Conservation (phyloP, 2,797 vertebrate genomes). For the Lates japonicus region DNA sequence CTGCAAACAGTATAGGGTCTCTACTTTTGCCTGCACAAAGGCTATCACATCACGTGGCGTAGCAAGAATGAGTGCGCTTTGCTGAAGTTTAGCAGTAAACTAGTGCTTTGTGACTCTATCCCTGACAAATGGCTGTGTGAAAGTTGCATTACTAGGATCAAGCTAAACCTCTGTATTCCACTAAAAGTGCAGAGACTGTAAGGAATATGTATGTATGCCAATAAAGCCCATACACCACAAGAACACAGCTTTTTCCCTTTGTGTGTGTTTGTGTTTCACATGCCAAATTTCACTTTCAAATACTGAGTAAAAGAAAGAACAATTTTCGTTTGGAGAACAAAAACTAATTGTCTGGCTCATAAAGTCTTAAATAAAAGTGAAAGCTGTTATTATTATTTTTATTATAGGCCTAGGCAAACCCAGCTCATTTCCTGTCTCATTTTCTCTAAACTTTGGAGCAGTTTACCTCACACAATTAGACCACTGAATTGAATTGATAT, state of each 20-base stretch:
- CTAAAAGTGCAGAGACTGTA: slow-evolving; percentile 78
- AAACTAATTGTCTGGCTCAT: background rate
- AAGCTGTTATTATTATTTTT: background rate
- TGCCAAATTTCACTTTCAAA: slow-evolving; percentile 13
- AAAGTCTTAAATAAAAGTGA: background rate
- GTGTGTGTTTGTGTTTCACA: slow-evolving; percentile 1
- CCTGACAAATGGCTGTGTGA: slow-evolving; percentile 61
- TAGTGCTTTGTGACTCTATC: slow-evolving; percentile 66
- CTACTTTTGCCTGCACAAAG: slow-evolving; percentile 66
- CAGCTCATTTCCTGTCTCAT: background rate
- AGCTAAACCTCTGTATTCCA: slow-evolving; percentile 74
- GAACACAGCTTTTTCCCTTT: slow-evolving; percentile 18
- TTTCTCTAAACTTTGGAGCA: background rate
- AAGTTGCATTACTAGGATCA: slow-evolving; percentile 71
- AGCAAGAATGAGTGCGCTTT: slow-evolving; percentile 71
- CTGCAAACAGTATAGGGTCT: slow-evolving; percentile 71
- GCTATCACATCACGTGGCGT: slow-evolving; percentile 52
- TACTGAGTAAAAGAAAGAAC: background rate
- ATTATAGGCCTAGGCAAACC: background rate
- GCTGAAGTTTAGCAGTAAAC: slow-evolving; percentile 71
- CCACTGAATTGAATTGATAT: background rate
- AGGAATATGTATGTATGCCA: slow-evolving; percentile 78
- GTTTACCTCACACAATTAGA: background rate
- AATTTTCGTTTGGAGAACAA: background rate
- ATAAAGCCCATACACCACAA: slow-evolving; percentile 81